A percentile compares a stretch with the other conserved stretches of the same genome.
These are phyloP conservation scores for Spea multiplicata DNA, from an alignment of 2,113 vertebrate genomes.

Conservation along the genomic window DNA sequence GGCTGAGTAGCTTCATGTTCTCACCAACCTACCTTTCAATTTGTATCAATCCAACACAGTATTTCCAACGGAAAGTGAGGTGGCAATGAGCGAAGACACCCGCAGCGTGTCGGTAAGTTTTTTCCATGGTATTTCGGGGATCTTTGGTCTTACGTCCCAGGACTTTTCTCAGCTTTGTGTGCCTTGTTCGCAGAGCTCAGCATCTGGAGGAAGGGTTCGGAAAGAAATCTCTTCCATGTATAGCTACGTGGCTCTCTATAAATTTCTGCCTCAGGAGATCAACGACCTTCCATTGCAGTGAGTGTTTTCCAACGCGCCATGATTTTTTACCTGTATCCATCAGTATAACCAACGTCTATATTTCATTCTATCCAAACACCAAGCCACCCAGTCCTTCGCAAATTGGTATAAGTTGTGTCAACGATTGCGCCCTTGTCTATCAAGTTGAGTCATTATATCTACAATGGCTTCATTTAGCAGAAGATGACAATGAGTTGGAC, in stretches of 20 bases:
- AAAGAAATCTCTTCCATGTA: conserved; percentile 82
- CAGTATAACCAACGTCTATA: too few relatives aligned
- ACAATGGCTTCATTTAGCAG: too few relatives aligned
- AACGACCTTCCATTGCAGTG: conserved; percentile 87
- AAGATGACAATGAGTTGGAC: too few relatives aligned
- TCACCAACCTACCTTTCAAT: too few relatives aligned
- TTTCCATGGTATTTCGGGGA: neutral
- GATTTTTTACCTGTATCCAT: neutral
- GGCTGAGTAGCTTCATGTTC: too few relatives aligned
- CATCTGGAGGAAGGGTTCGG: conserved; percentile 56
- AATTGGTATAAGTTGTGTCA: too few relatives aligned
- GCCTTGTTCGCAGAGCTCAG: conserved; percentile 17
- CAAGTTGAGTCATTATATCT: too few relatives aligned
- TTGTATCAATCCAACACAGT: neutral
- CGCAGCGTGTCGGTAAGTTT: conserved; percentile 17
- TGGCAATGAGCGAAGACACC: conserved; percentile 1
- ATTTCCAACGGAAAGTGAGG: conserved; percentile 8
- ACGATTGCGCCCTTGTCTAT: too few relatives aligned
- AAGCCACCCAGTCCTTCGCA: too few relatives aligned
- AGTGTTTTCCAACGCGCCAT: conserved; percentile 55
- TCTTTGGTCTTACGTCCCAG: too few relatives aligned
- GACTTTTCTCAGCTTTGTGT: conserved; percentile 23
- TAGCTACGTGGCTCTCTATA: conserved; percentile 87
- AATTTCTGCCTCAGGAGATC: conserved; percentile 85
- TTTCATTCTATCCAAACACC: too few relatives aligned